phyloP scores from a whole-genome alignment of 2,888 invertebrate genomes.

The Ophonus ardosiacus region DNA sequence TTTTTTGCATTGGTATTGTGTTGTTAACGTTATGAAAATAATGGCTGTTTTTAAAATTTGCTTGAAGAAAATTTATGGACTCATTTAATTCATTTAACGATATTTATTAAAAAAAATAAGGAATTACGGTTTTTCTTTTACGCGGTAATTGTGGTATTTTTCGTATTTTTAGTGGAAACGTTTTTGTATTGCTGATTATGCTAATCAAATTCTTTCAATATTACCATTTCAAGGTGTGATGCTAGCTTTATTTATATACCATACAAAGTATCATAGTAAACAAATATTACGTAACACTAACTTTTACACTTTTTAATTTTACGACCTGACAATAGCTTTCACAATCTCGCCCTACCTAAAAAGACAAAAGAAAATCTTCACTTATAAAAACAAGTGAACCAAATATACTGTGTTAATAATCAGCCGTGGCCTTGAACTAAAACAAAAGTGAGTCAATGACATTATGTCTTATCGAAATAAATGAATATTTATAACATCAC shows the following conservation, averaged over 20 bases:
- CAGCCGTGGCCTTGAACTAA: conserved; percentile 19
- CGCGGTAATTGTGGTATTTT: too few species aligned
- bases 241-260: not conserved
- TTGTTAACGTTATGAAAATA: too few species aligned
- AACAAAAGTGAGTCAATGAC: conserved; percentile 49
- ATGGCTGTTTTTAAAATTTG: too few species aligned
- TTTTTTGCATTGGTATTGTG: not conserved
- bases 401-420: conserved; percentile 12
- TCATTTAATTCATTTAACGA: too few species aligned
- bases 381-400: conserved; percentile 20
- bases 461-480: conserved; percentile 30
- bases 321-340: not conserved
- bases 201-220: not conserved
- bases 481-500: conserved; percentile 37
- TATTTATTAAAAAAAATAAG: too few species aligned
- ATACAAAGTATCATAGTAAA: not conserved
- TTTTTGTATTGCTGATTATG: too few species aligned
- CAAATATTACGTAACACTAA: conserved; percentile 1
- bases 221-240: conserved; percentile 1
- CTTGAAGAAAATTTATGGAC: too few species aligned
- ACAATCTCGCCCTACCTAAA: conserved; percentile 2
- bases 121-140: too few species aligned
- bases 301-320: not conserved
- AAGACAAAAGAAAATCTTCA: not conserved
- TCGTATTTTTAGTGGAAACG: too few species aligned